Evolutionary conservation across 2,888 invertebrate species (phyloP).

Genomic region (Camptogramma bilineatum): DNA sequence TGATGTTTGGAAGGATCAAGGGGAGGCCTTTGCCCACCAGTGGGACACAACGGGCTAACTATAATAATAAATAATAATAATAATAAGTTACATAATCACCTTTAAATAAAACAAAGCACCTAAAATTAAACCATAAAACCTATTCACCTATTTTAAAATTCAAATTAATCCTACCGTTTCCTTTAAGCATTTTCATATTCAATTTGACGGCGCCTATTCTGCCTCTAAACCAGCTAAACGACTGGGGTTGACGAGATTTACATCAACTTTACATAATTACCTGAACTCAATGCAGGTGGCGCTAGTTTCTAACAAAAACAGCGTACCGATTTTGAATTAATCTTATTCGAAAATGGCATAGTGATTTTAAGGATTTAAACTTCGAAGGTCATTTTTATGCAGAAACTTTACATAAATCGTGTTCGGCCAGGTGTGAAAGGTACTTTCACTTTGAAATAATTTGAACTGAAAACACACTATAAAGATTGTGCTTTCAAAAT

Average conservation of each 20-base stretch:
- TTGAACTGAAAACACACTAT: too few species aligned
- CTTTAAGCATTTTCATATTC: slow-evolving; percentile 49
- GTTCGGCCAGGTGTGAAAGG: neutral
- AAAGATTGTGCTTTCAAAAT: too few species aligned
- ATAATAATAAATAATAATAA: neutral
- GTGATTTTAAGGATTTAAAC: slow-evolving; percentile 6
- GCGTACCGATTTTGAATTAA: slow-evolving; percentile 30
- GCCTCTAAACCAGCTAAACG: slow-evolving; percentile 41
- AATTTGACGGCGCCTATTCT: slow-evolving; percentile 52
- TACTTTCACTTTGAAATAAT: too few species aligned
- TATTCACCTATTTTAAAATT: slow-evolving; percentile 49
- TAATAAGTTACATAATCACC: neutral
- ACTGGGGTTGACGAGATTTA: slow-evolving; percentile 55
- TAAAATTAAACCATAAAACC: slow-evolving; percentile 31
- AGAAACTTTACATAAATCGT: neutral
- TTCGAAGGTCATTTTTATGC: neutral
- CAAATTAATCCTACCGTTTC: slow-evolving; percentile 48
- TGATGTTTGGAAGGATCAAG: too few species aligned
- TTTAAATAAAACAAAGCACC: slow-evolving; percentile 1
- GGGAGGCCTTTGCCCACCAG: too few species aligned
- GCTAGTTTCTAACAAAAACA: slow-evolving; percentile 39
- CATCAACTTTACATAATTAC: slow-evolving; percentile 66
- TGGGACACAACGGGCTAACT: too few species aligned
- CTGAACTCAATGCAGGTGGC: slow-evolving; percentile 47
- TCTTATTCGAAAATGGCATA: slow-evolving; percentile 19